These are phyloP conservation scores for Agrilus planipennis DNA, from an alignment of 1,140 invertebrate genomes.

Conservation along the genomic window DNA sequence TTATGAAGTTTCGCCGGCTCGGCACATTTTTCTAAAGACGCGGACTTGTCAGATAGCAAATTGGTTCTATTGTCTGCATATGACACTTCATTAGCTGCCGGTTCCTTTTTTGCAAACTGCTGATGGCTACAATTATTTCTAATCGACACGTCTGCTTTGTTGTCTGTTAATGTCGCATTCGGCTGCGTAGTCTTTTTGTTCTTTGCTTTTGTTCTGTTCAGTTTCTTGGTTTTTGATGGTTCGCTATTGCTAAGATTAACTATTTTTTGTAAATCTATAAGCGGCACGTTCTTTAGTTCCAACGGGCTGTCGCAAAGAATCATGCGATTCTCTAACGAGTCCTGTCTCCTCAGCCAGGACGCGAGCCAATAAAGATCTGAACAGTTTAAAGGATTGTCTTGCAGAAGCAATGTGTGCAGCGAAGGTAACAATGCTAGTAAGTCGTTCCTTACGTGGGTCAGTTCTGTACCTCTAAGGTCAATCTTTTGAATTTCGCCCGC, in stretches of 20 bases:
- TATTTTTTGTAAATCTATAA: slow-evolving; percentile 34
- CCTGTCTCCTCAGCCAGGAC: slow-evolving; percentile 48
- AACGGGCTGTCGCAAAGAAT: slow-evolving; percentile 34
- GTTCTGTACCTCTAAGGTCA: slow-evolving; percentile 51
- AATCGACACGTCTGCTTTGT: no score
- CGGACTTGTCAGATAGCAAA: no score
- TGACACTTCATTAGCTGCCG: no score
- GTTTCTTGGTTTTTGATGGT: no score
- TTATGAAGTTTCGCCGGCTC: no score
- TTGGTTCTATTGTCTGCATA: no score
- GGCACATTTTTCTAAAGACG: no score
- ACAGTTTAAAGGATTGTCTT: slow-evolving; percentile 53
- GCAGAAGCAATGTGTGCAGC: slow-evolving; percentile 44
- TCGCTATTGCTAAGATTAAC: no score
- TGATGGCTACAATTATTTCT: no score
- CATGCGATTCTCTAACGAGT: slow-evolving; percentile 32
- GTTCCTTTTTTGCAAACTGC: no score
- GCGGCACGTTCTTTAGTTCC: slow-evolving; percentile 30
- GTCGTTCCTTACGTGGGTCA: slow-evolving; percentile 52
- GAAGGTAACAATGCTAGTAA: slow-evolving; percentile 57
- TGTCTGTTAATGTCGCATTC: no score
- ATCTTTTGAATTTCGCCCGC: slow-evolving; percentile 54
- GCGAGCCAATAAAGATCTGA: slow-evolving; percentile 49
- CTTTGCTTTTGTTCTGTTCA: neutral
- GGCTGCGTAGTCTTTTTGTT: no score